A percentile compares a stretch with the other conserved stretches of the same genome.
phyloP scores from a whole-genome alignment of 2,797 vertebrate species.

The Sebastiscus albofasciatus region DNA sequence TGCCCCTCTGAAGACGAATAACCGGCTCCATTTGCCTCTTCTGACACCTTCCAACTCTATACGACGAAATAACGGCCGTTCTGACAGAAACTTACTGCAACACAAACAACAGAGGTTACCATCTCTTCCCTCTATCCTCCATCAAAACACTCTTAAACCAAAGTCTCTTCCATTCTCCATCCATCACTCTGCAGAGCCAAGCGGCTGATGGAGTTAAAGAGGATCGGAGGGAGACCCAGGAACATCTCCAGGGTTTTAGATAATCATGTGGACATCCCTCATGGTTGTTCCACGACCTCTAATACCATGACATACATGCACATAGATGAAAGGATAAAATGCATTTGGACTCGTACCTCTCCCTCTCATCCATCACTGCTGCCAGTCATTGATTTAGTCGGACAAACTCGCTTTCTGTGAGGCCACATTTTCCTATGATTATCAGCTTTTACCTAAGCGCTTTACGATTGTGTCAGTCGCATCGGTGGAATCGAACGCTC shows the following conservation, averaged over 20 bases:
- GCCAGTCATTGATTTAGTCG: constrained; percentile 57
- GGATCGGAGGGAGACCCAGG: constrained; percentile 55
- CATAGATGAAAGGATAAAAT: constrained; percentile 48
- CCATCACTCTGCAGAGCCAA: constrained; percentile 12
- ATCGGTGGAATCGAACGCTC: constrained; percentile 24
- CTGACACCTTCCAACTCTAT: constrained; percentile 21
- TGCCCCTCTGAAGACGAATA: constrained; percentile 46
- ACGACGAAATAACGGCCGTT: neutral
- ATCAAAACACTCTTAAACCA: neutral
- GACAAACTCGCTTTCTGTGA: constrained; percentile 43
- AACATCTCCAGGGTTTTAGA: constrained; percentile 50
- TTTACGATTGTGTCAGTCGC: constrained; percentile 54
- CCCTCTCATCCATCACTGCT: constrained; percentile 13
- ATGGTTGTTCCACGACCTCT: constrained; percentile 3
- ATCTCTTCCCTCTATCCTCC: neutral
- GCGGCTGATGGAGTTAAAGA: constrained; percentile 46
- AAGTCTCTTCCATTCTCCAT: neutral
- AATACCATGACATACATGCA: constrained; percentile 6
- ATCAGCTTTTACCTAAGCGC: constrained; percentile 68
- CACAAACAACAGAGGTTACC: neutral
- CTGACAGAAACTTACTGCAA: neutral
- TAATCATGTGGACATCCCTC: constrained; percentile 45
- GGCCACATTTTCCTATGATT: constrained; percentile 55
- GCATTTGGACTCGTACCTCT: constrained; percentile 10
- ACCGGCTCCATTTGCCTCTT: constrained; percentile 40